Evolutionary conservation across 2,113 vertebrate genomes (phyloP).

Genomic region (Tyto alba): DNA sequence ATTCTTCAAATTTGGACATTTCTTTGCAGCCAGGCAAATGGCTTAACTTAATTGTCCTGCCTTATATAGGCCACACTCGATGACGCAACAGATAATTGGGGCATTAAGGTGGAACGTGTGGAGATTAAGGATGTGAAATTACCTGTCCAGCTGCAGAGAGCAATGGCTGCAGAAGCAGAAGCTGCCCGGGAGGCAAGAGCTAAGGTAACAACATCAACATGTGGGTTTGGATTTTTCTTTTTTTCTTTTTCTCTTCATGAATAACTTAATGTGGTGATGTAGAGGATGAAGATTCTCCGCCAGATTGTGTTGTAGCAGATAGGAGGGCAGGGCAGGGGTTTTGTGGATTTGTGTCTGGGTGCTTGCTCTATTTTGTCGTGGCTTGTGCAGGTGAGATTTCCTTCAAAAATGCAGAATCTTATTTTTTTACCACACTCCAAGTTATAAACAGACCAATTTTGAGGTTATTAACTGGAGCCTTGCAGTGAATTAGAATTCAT

Average conservation of each 20-base stretch:
- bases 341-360: background rate
- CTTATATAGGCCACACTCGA: constrained; percentile 79
- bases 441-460: background rate
- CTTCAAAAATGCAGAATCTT: background rate
- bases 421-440: background rate
- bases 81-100: constrained; percentile 91
- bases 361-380: background rate
- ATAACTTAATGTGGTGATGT: background rate
- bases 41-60: background rate
- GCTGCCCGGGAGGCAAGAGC: constrained; percentile 90
- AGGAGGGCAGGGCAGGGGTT: background rate
- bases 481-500: background rate
- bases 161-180: constrained; percentile 97
- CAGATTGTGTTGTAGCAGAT: background rate
- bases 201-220: constrained; percentile 75
- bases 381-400: background rate
- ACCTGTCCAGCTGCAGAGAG: constrained; percentile 91
- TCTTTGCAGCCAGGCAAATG: background rate
- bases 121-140: constrained; percentile 98
- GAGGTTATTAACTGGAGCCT: background rate
- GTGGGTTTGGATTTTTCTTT: background rate
- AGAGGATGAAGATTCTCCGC: background rate
- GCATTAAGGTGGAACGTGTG: constrained; percentile 96
- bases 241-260: background rate
- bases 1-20: background rate